phyloP scores from a whole-genome alignment of 1,140 invertebrate genomes.

The Drosophila kanapiae region DNA sequence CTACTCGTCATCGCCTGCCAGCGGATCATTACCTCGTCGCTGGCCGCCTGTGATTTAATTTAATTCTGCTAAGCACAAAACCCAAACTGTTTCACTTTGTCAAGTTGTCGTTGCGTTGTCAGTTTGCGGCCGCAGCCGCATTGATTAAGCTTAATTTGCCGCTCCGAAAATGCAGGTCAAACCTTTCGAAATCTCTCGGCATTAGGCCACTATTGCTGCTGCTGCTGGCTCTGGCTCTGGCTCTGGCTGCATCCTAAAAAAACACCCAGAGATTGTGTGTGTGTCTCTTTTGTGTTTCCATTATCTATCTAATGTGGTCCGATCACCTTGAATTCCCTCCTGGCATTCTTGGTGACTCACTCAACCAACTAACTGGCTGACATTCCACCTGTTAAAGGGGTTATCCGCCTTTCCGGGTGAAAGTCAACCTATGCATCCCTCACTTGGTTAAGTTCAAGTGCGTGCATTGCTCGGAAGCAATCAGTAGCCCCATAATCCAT shows the following conservation, averaged over 20 bases:
- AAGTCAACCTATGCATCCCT: not conserved
- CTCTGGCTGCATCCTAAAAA: constrained; percentile 8
- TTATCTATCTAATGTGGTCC: not conserved
- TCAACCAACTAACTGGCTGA: not conserved
- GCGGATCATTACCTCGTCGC: constrained; percentile 29
- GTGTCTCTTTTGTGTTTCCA: not conserved
- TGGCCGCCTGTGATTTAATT: constrained; percentile 41
- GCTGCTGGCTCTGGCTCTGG: too few species aligned
- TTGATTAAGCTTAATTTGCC: constrained; percentile 55
- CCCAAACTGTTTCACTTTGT: constrained; percentile 55
- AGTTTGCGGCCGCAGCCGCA: constrained; percentile 41
- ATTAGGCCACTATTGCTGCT: constrained; percentile 31
- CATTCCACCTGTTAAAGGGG: not conserved
- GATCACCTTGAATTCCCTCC: constrained; percentile 26
- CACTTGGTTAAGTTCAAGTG: constrained; percentile 47
- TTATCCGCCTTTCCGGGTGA: not conserved
- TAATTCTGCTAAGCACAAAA: constrained; percentile 55
- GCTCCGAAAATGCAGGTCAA: constrained; percentile 54
- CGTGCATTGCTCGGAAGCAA: constrained; percentile 28
- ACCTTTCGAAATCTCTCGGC: constrained; percentile 51
- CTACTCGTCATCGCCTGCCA: constrained; percentile 3
- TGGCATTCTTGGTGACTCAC: constrained; percentile 8
- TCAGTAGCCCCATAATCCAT: not conserved
- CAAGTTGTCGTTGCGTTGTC: constrained; percentile 44
- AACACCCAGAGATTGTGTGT: not conserved